Evolutionary conservation across 2,113 vertebrate genomes (phyloP).

Genomic region (Formicarius rufipectus): DNA sequence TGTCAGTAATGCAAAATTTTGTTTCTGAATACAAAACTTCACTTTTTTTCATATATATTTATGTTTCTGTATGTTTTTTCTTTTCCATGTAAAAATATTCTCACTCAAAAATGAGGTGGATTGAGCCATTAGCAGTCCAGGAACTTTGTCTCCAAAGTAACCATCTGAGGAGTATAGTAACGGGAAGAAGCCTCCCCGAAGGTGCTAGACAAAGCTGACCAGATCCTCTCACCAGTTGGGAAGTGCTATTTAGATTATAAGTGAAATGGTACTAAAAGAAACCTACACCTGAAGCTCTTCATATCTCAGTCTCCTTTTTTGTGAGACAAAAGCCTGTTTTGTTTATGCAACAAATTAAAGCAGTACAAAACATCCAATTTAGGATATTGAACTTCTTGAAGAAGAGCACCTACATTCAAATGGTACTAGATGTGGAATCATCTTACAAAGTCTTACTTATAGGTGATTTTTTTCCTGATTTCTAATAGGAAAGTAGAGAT

Average conservation of each 20-base stretch:
- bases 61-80: background rate
- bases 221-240: background rate
- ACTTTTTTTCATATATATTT: background rate
- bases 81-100: background rate
- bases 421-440: background rate
- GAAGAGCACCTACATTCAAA: background rate
- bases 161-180: background rate
- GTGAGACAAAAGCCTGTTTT: background rate
- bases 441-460: background rate
- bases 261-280: background rate
- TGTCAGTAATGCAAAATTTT: background rate
- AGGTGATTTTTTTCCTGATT: background rate
- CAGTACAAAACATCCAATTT: background rate
- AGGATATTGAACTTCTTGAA: background rate
- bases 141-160: background rate
- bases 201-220: background rate
- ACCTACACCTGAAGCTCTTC: background rate
- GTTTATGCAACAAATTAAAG: background rate
- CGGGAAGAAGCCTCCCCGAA: background rate
- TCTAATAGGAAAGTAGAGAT: background rate
- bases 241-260: background rate
- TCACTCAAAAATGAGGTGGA: background rate
- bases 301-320: background rate
- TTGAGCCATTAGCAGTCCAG: background rate
- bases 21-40: background rate